A percentile compares a stretch with the other conserved stretches of the same genome.
phyloP scores from a whole-genome alignment of 2,888 invertebrate genomes.

The Eupithecia tripunctaria region DNA sequence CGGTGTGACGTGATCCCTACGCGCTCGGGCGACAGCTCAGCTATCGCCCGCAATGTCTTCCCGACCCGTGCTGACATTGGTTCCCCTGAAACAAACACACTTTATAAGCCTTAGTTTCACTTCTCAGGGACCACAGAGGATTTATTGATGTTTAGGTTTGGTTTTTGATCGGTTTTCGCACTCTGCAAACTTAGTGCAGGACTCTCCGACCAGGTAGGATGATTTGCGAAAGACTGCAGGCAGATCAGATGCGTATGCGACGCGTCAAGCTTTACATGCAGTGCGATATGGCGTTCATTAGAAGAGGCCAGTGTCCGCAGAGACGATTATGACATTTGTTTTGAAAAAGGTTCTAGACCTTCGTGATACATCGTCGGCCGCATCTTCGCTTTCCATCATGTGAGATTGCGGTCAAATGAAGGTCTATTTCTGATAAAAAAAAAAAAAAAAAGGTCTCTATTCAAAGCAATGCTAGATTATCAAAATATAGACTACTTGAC shows the following conservation, averaged over 20 bases:
- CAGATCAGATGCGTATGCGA: too few relatives aligned
- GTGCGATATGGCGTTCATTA: background rate
- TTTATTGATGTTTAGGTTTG: too few relatives aligned
- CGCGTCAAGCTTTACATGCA: background rate
- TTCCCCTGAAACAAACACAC: constrained; percentile 65
- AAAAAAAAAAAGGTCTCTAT: background rate
- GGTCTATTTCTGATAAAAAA: too few relatives aligned
- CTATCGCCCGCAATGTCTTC: constrained; percentile 73
- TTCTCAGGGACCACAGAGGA: background rate
- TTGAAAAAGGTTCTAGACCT: too few relatives aligned
- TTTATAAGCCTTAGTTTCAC: background rate
- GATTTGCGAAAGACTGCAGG: too few relatives aligned
- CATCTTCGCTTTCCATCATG: too few relatives aligned
- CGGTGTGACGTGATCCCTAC: constrained; percentile 52
- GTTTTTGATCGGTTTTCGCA: too few relatives aligned
- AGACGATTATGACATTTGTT: background rate
- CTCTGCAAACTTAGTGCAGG: too few relatives aligned
- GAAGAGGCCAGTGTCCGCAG: background rate
- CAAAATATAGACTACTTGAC: background rate
- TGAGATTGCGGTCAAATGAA: too few relatives aligned
- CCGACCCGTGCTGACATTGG: constrained; percentile 81
- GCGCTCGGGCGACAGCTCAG: constrained; percentile 54
- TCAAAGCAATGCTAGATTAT: background rate
- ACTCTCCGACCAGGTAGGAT: background rate
- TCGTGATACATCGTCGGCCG: too few relatives aligned